Evolutionary conservation across 2,888 invertebrate genomes (phyloP), one percentile per base, ranked within the genome.

Genomic region (Chymomyza caudatula): DNA sequence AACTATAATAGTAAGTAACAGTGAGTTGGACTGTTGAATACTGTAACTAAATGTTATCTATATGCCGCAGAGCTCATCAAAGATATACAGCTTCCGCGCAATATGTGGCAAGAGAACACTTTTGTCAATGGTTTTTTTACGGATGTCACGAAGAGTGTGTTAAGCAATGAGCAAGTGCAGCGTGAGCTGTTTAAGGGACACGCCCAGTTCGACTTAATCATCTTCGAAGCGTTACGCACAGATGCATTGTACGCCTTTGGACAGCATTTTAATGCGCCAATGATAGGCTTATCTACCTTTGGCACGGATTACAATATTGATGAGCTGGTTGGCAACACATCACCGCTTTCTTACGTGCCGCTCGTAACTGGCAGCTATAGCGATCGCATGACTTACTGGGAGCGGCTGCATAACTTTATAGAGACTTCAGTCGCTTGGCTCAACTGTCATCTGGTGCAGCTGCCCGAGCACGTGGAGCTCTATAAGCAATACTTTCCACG

Each of bases 211-310:
- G 90, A 91, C 71, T 58, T 90, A 0, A 75, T 91, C 2, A 80
- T 91, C 6, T 67, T 87, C 6, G 89, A 90, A 37, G 75, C 80
- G 0, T 75, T 90, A 43, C 75, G 88, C 0, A 75, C 68, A 42
- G 90, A 91, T 71, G 90, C 90, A 0, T 69, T 89, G 3, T 86
- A 88, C 23, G 91, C 89, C 0, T 77, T 89, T 37, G 80, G 76
- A 0, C 80, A 87, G 2, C 81, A 81, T 43, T 89, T 88, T 2
- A 76, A 88, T 44, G 90, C 89, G 0, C 87, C 89, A 0, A 65
- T 89, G 1, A 85, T 89, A 22, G 88, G 80, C 0, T 29, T 88
- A 2, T 85, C 87, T 0, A 79, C 88, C 0, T 78, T 77, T 53
- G 87, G 87, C 11, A 79, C 88, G 0, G 85, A 88, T 47, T 86